Conservation (phyloP, 2,113 vertebrate species). For the Nothoprocta pentlandii region DNA sequence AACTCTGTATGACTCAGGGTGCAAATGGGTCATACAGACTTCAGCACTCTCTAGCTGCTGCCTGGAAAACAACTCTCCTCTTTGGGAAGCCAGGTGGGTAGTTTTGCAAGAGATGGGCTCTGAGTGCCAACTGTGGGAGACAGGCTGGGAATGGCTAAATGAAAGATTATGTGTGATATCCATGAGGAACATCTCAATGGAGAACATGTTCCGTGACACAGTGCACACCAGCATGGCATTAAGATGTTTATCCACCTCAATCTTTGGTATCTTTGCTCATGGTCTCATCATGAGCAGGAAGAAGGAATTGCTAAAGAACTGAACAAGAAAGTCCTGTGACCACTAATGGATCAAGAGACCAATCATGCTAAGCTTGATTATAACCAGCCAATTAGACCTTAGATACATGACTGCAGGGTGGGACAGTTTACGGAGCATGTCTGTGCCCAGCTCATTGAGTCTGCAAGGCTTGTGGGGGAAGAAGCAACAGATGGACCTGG, state of each 20-base stretch:
- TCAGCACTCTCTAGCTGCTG: background rate
- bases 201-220: background rate
- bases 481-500: constrained; percentile 40
- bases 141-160: background rate
- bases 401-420: constrained; percentile 12
- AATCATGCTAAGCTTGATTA: background rate
- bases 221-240: constrained; percentile 5
- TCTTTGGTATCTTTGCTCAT: background rate
- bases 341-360: background rate
- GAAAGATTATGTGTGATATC: background rate
- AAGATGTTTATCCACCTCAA: background rate
- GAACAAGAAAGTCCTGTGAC: background rate
- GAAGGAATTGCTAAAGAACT: background rate
- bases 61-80: background rate
- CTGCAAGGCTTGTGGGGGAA: constrained; percentile 41
- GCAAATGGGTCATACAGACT: background rate
- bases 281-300: background rate
- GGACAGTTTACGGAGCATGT: constrained; percentile 15
- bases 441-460: background rate
- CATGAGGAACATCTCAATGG: background rate
- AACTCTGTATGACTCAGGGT: background rate
- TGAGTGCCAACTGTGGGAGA: background rate
- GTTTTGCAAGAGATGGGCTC: background rate
- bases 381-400: background rate
- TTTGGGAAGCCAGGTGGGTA: background rate